phyloP scores from a whole-genome alignment of 2,113 vertebrate species.

The Balaeniceps rex region DNA sequence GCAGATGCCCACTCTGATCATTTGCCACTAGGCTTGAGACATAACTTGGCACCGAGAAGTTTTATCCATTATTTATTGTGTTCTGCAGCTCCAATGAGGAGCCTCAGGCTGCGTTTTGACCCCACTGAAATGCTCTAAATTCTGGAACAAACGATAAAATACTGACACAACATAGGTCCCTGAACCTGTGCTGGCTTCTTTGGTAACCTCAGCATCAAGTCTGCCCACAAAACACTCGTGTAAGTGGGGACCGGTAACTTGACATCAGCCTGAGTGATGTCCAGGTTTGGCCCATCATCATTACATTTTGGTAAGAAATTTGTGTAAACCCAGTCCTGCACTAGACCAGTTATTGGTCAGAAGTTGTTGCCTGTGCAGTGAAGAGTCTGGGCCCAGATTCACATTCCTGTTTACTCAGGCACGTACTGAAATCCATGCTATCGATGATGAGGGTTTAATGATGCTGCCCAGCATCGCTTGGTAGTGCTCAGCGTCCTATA shows the following conservation, averaged over 20 bases:
- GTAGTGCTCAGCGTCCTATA: background rate
- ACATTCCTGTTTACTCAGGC: background rate
- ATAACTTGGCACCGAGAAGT: constrained; percentile 1
- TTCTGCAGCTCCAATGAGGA: constrained; percentile 28
- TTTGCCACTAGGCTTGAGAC: background rate
- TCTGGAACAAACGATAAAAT: constrained; percentile 52
- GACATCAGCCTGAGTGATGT: background rate
- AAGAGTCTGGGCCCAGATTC: background rate
- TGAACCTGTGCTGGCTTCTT: constrained; percentile 16
- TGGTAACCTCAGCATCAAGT: background rate
- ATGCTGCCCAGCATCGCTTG: background rate
- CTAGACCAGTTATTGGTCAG: background rate
- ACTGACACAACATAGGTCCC: constrained; percentile 26
- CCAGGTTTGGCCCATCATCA: background rate
- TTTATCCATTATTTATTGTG: constrained; percentile 53
- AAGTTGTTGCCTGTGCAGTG: background rate
- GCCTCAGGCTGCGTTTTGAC: constrained; percentile 32
- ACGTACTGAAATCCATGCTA: background rate
- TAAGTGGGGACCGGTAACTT: background rate
- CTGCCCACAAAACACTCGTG: background rate
- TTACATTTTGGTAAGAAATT: background rate
- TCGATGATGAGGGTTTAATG: background rate
- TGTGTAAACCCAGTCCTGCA: background rate
- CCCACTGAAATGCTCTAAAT: constrained; percentile 39
- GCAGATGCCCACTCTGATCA: background rate